These are phyloP conservation scores for Arnoldichthys spilopterus DNA, from an alignment of 2,797 vertebrate species.

Conservation along the genomic window DNA sequence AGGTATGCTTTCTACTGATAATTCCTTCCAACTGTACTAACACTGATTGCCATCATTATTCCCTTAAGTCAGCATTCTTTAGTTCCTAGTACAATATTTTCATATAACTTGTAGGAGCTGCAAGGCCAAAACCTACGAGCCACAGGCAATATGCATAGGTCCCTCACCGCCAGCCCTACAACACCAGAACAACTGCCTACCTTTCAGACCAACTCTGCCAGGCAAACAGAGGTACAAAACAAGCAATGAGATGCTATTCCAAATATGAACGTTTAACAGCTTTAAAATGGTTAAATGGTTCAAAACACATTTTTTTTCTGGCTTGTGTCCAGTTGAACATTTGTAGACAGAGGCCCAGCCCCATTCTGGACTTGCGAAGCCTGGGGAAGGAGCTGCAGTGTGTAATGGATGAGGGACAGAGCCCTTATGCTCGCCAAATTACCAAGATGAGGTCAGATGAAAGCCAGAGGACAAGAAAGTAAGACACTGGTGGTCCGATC, in stretches of 20 bases:
- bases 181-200: constrained; percentile 40
- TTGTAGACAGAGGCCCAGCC: constrained; percentile 66
- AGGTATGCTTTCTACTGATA: constrained; percentile 69
- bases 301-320: neutral
- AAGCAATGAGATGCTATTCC: constrained; percentile 34
- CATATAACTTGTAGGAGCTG: constrained; percentile 74
- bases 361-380: constrained; percentile 70
- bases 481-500: constrained; percentile 19
- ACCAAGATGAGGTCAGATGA: constrained; percentile 65
- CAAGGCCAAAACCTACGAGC: constrained; percentile 72
- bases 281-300: neutral
- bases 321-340: constrained; percentile 58
- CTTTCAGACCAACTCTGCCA: constrained; percentile 65
- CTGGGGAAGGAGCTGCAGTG: constrained; percentile 72
- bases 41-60: constrained; percentile 11
- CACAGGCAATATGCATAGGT: constrained; percentile 52
- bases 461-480: constrained; percentile 29
- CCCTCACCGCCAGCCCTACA: constrained; percentile 44
- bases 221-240: constrained; percentile 67
- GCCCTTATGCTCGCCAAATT: constrained; percentile 57
- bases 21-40: constrained; percentile 6
- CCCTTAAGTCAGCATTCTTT: neutral
- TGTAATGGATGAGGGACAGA: constrained; percentile 67
- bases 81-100: constrained; percentile 4
- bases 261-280: neutral